Conservation (phyloP, 2,888 invertebrate species). For the Caenorhabditis auriculariae region DNA sequence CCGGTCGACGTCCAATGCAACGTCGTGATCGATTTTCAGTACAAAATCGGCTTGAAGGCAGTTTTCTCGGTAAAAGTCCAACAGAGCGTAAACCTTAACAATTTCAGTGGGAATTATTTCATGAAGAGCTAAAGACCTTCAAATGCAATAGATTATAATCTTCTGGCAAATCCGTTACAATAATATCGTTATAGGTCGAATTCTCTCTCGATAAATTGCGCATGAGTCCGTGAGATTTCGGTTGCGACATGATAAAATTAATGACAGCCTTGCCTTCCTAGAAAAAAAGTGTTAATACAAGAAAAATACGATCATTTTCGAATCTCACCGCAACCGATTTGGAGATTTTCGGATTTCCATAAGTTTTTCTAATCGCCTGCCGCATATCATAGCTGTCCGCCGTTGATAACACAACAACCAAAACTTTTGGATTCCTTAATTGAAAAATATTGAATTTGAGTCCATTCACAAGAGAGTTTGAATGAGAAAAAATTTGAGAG, state of each 20-base stretch:
- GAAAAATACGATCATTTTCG: background rate
- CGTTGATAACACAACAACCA: slow-evolving; percentile 25
- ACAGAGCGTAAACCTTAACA: too few species aligned
- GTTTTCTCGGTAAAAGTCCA: slow-evolving; percentile 15
- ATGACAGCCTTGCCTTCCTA: too few species aligned
- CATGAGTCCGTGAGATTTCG: slow-evolving; percentile 9
- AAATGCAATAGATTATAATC: slow-evolving; percentile 26
- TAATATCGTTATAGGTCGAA: slow-evolving; percentile 20
- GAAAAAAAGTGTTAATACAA: too few species aligned
- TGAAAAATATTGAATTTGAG: too few species aligned
- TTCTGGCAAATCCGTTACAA: slow-evolving; percentile 32
- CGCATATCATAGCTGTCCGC: slow-evolving; percentile 24
- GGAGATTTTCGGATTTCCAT: slow-evolving; percentile 28
- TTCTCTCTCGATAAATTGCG: slow-evolving; percentile 22
- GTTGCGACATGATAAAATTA: slow-evolving; percentile 15
- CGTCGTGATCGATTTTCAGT: slow-evolving; percentile 38
- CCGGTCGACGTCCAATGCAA: slow-evolving; percentile 23
- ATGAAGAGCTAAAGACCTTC: too few species aligned
- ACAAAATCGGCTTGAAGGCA: slow-evolving; percentile 20
- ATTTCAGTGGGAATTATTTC: too few species aligned
- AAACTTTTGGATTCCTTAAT: slow-evolving; percentile 22
- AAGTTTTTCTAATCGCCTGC: slow-evolving; percentile 30
- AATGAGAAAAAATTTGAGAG: too few species aligned
- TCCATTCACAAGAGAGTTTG: too few species aligned
- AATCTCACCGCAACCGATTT: too few species aligned